Percentiles rank a stretch among this genome's conserved stretches.
Conservation (phyloP, 2,113 vertebrate genomes). For the Prunella himalayana region DNA sequence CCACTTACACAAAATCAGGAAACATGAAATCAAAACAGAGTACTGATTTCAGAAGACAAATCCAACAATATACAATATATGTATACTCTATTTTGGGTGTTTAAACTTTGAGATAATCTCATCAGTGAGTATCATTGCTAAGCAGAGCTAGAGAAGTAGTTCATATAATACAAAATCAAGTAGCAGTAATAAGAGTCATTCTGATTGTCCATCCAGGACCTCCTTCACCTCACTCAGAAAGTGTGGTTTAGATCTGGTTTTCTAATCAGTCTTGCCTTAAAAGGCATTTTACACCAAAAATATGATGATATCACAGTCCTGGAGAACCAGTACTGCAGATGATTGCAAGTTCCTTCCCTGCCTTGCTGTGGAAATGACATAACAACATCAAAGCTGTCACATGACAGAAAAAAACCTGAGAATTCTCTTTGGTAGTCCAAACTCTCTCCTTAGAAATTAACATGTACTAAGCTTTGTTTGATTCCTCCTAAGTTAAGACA, state of each 20-base stretch:
- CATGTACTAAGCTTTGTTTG: neutral
- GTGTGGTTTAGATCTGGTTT: neutral
- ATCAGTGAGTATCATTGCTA: neutral
- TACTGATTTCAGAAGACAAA: neutral
- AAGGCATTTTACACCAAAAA: neutral
- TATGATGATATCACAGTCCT: neutral
- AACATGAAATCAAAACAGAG: neutral
- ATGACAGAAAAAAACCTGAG: neutral
- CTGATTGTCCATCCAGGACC: neutral
- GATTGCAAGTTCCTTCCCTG: neutral
- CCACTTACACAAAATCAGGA: neutral
- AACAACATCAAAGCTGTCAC: neutral
- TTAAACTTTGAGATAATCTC: neutral
- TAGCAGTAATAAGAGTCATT: neutral
- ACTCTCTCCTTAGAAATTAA: neutral
- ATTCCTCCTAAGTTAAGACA: neutral
- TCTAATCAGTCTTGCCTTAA: neutral
- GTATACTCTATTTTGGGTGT: neutral
- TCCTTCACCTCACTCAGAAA: neutral
- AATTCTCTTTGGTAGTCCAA: neutral
- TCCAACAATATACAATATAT: neutral
- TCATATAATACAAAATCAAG: neutral
- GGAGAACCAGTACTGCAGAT: neutral
- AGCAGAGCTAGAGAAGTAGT: neutral
- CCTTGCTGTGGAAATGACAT: neutral